A percentile compares a stretch with the other conserved stretches of the same genome.
phyloP scores from a whole-genome alignment of 2,113 vertebrate species.

The Brachionichthys hirsutus region DNA sequence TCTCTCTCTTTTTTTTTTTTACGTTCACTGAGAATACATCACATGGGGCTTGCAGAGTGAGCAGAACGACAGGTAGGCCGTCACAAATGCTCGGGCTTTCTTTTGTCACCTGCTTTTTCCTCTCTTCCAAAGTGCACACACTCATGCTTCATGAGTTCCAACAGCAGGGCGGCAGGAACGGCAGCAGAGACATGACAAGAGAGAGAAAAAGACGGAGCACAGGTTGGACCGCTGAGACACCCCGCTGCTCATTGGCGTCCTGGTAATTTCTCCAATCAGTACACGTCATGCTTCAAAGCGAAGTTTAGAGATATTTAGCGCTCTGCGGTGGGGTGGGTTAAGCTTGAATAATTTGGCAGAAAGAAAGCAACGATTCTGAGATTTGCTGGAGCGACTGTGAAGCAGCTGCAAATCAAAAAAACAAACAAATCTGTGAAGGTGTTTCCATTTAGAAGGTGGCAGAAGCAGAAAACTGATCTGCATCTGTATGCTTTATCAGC shows the following conservation, averaged over 20 bases:
- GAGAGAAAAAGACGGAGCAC: conserved; percentile 12
- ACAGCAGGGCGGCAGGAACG: conserved; percentile 30
- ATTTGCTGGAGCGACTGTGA: no score
- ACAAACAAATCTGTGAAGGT: no score
- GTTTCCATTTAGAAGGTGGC: no score
- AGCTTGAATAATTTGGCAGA: no score
- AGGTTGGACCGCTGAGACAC: conserved; percentile 53
- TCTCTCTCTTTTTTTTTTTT: no score
- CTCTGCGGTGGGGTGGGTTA: no score
- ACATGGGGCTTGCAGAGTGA: conserved; percentile 59
- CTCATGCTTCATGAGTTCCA: conserved; percentile 29
- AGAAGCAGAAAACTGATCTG: no score
- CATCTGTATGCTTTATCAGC: no score
- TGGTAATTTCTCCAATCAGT: conserved; percentile 31
- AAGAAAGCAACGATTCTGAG: no score
- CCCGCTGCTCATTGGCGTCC: neutral
- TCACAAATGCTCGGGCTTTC: conserved; percentile 56
- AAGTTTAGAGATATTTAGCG: conserved; percentile 8
- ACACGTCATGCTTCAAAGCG: conserved; percentile 14
- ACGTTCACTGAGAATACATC: conserved; percentile 65
- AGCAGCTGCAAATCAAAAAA: no score
- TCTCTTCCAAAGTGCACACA: conserved; percentile 12
- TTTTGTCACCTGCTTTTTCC: conserved; percentile 59
- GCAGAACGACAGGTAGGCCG: conserved; percentile 51
- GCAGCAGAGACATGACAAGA: conserved; percentile 39